Percentiles rank a stretch among this genome's conserved stretches.
Evolutionary conservation across 2,797 vertebrate species (phyloP).

Genomic region (Phyllotis vaccarum): DNA sequence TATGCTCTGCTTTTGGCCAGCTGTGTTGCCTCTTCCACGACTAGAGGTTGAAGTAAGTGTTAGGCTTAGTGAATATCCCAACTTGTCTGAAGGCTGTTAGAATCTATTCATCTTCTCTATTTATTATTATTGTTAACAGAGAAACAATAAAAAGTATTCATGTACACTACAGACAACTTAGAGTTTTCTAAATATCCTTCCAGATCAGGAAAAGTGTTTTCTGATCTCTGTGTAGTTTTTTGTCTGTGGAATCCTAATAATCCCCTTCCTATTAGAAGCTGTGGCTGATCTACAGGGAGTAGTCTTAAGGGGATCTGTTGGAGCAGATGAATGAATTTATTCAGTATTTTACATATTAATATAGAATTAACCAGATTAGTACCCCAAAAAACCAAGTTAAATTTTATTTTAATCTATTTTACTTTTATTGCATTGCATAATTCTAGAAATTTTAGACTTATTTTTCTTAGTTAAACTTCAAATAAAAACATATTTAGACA

Average conservation of each 20-base stretch:
- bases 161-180: neutral
- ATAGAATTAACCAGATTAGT: neutral
- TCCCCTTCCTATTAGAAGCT: neutral
- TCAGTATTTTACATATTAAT: neutral
- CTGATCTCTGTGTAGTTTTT: neutral
- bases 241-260: neutral
- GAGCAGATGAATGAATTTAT: slow-evolving; percentile 24
- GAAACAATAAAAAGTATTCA: slow-evolving; percentile 31
- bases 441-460: neutral
- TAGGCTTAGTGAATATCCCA: slow-evolving; percentile 58
- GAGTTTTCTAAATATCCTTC: slow-evolving; percentile 13
- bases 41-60: neutral
- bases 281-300: neutral
- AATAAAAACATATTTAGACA: slow-evolving; percentile 47
- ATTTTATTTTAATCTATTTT: slow-evolving; percentile 31
- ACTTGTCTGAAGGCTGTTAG: slow-evolving; percentile 37
- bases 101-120: neutral
- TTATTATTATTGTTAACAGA: slow-evolving; percentile 59
- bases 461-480: slow-evolving; percentile 45
- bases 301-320: neutral
- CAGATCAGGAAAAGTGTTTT: neutral
- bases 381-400: neutral
- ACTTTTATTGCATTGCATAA: neutral
- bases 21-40: neutral
- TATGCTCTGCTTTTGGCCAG: neutral